Percentiles rank a stretch among this genome's conserved stretches.
These are phyloP conservation scores for Heterohyrax brucei DNA, from an alignment of 2,797 vertebrate species.

Conservation along the genomic window DNA sequence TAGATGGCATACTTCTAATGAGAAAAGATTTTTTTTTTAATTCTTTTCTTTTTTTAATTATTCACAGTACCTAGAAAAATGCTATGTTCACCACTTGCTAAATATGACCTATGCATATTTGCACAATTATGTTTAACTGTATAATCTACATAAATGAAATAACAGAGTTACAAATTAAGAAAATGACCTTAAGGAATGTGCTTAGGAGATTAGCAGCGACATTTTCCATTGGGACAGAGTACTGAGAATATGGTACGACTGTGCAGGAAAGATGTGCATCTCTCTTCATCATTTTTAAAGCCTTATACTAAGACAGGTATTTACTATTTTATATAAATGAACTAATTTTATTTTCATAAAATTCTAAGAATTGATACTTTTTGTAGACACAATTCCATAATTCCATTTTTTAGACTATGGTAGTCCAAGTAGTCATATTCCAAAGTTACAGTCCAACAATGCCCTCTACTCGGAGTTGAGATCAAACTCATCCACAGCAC, in stretches of 20 bases:
- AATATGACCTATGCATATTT: slow-evolving; percentile 44
- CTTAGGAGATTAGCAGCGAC: slow-evolving; percentile 28
- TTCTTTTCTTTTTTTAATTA: neutral
- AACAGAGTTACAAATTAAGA: slow-evolving; percentile 55
- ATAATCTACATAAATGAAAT: slow-evolving; percentile 56
- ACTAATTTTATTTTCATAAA: neutral
- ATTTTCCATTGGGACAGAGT: slow-evolving; percentile 55
- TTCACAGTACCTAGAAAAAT: slow-evolving; percentile 55
- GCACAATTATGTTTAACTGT: slow-evolving; percentile 34
- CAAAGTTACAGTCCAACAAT: slow-evolving; percentile 43
- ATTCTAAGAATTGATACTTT: neutral
- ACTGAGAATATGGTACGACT: neutral
- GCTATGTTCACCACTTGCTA: slow-evolving; percentile 2
- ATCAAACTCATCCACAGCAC: slow-evolving; percentile 18
- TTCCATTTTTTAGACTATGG: neutral
- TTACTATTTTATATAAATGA: slow-evolving; percentile 61
- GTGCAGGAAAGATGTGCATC: slow-evolving; percentile 6
- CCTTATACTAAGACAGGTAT: slow-evolving; percentile 58
- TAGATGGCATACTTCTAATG: slow-evolving; percentile 16
- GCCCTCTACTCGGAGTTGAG: slow-evolving; percentile 44
- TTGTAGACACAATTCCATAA: neutral
- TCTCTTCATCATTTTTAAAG: neutral
- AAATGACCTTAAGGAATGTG: slow-evolving; percentile 54
- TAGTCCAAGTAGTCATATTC: neutral
- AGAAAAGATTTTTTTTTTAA: slow-evolving; percentile 42